These are phyloP conservation scores for Emydoidea blandingii DNA, from an alignment of 2,797 vertebrate species.

Conservation along the genomic window DNA sequence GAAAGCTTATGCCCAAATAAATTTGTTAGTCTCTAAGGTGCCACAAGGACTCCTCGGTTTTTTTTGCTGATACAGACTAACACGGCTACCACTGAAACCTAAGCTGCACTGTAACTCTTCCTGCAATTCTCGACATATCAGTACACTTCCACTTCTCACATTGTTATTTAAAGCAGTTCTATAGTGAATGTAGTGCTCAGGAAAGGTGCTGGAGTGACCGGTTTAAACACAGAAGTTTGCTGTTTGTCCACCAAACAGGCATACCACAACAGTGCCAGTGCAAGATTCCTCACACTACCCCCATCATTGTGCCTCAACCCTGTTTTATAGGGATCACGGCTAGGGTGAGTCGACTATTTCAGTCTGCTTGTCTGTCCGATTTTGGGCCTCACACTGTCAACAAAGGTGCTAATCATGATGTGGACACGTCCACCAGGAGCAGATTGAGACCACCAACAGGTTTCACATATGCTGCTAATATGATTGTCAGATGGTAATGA, in stretches of 20 bases:
- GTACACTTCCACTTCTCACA: background rate
- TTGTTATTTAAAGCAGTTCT: constrained; percentile 28
- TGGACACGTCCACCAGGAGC: background rate
- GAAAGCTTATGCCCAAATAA: no score
- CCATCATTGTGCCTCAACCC: background rate
- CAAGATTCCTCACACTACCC: constrained; percentile 9
- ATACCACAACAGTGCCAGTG: background rate
- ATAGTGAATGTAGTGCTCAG: constrained; percentile 4
- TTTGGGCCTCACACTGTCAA: constrained; percentile 1
- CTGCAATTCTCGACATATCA: constrained; percentile 19
- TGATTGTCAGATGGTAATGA: background rate
- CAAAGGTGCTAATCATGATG: background rate
- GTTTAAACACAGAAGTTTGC: background rate
- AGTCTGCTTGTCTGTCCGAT: background rate
- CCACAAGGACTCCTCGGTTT: no score
- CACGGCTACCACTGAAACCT: background rate
- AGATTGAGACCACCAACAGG: background rate
- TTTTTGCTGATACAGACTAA: no score
- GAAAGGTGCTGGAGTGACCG: background rate
- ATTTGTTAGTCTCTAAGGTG: no score
- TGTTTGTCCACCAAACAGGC: constrained; percentile 29
- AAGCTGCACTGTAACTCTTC: constrained; percentile 9
- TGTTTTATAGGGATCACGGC: background rate
- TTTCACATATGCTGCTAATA: background rate
- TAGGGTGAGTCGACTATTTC: background rate